Percentiles rank a stretch among this genome's conserved stretches.
phyloP scores from a whole-genome alignment of 1,140 invertebrate species.

The Augochlora pura region DNA sequence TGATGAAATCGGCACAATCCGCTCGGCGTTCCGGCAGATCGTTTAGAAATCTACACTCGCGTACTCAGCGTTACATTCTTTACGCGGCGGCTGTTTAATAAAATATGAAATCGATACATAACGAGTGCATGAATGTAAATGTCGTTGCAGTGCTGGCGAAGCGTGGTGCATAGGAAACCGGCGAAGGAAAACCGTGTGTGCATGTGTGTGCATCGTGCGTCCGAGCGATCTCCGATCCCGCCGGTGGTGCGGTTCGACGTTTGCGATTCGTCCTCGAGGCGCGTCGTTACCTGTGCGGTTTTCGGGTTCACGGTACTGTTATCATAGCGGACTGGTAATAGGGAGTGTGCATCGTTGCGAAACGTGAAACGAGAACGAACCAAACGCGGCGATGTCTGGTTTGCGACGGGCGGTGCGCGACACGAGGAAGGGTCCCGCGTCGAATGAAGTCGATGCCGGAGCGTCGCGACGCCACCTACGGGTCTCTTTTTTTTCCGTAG shows the following conservation, averaged over 20 bases:
- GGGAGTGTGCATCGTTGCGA: background rate
- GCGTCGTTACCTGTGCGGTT: constrained; percentile 24
- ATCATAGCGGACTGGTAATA: background rate
- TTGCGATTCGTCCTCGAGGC: background rate
- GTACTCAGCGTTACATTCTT: too few species aligned
- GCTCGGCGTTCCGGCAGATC: too few species aligned
- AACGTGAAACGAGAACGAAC: background rate
- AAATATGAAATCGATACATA: too few species aligned
- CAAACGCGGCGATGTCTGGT: background rate
- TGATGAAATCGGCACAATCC: too few species aligned
- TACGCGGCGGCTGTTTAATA: too few species aligned
- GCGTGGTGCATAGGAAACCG: background rate
- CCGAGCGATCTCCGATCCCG: background rate
- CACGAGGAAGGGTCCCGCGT: constrained; percentile 59
- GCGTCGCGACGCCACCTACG: constrained; percentile 64
- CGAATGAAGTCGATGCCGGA: constrained; percentile 61
- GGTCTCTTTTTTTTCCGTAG: constrained; percentile 34
- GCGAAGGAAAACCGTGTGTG: constrained; percentile 5
- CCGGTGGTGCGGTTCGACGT: background rate
- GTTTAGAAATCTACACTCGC: too few species aligned
- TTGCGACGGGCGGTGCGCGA: constrained; percentile 42
- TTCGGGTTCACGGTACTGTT: background rate
- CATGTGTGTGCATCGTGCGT: background rate
- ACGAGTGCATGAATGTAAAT: too few species aligned
- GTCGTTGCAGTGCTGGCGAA: background rate